Percentiles rank a stretch among this genome's conserved stretches.
phyloP scores from a whole-genome alignment of 1,140 invertebrate species.

The Aleiodes sp. region DNA sequence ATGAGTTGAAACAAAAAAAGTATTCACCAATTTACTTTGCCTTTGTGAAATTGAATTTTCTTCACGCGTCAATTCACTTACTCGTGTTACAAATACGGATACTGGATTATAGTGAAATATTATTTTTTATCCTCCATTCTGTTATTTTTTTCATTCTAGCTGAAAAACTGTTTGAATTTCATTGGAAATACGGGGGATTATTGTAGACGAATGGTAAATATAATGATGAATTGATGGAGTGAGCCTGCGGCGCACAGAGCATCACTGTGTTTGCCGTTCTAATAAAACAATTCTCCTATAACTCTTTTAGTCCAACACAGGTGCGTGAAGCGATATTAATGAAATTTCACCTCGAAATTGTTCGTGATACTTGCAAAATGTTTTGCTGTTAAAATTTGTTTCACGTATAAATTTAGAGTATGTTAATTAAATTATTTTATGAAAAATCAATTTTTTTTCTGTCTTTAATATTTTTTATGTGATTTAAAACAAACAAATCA shows the following conservation, averaged over 20 bases:
- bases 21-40: not conserved
- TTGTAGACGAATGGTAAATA: constrained; percentile 23
- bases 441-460: too few species aligned
- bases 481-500: too few species aligned
- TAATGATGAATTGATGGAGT: constrained; percentile 30
- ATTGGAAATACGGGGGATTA: not conserved
- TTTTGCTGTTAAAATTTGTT: not conserved
- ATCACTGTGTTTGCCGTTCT: not conserved
- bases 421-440: too few species aligned
- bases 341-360: constrained; percentile 14
- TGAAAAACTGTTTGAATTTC: not conserved
- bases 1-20: not conserved
- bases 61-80: not conserved
- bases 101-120: not conserved
- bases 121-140: not conserved
- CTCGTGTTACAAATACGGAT: not conserved
- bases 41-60: constrained; percentile 31
- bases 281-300: constrained; percentile 8
- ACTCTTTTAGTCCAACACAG: constrained; percentile 16
- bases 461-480: too few species aligned
- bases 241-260: constrained; percentile 11
- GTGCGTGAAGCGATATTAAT: constrained; percentile 15
- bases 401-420: not conserved
- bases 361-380: not conserved
- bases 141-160: not conserved